Base-by-base conservation (phyloP, 2,888 invertebrate genomes). In the Tridacna gigas region DNA sequence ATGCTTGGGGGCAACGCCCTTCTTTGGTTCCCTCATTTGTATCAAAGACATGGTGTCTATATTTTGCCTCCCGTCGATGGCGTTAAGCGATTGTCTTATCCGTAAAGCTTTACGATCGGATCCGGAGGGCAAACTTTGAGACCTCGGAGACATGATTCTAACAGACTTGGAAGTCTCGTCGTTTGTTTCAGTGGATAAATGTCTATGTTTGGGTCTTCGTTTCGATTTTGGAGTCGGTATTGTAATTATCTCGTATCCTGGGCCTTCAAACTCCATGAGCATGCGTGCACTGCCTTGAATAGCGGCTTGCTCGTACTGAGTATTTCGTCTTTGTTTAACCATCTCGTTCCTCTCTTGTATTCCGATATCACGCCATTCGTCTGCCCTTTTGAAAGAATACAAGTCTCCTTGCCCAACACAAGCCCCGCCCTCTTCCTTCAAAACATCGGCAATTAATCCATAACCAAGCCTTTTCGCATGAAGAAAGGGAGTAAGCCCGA, bases 401-500 rank as follows among this genome's bases (percentile, higher is more conserved):
- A 77, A 77, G 75, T 93, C 93, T 0, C 88, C 88, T 73, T 91
- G 90, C 1, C 89, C 87, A 4, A 86, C 88, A 63, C 89, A 88
- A 0, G 92, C 92, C 12, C 82, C 86, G 5, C 93, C 93, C 47
- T 91, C 89, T 15, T 87, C 78, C 20, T 81, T 77, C 0, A 93
- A 82, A n/a, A 93, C 79, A 22, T 89, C 88, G 4, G 90, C 90
- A 20, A 93, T 89, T 22, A 89, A 86, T n/a, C 84, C 83, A 71
- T 90, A 89, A 0, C 92, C 93, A 3, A 93, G 89, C 7, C 92
- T 77, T 69, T 90, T 91, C 7, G 94, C 93, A 76, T 92, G 91
- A 15, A 93, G 83, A 67, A 92, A 94, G 0, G 94, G 93, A 18
- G 93, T 93, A 25, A 93, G 79, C 0, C 93, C 93, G 48, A 91